phyloP scores from a whole-genome alignment of 2,888 invertebrate genomes.

The Spicauda simplicius region DNA sequence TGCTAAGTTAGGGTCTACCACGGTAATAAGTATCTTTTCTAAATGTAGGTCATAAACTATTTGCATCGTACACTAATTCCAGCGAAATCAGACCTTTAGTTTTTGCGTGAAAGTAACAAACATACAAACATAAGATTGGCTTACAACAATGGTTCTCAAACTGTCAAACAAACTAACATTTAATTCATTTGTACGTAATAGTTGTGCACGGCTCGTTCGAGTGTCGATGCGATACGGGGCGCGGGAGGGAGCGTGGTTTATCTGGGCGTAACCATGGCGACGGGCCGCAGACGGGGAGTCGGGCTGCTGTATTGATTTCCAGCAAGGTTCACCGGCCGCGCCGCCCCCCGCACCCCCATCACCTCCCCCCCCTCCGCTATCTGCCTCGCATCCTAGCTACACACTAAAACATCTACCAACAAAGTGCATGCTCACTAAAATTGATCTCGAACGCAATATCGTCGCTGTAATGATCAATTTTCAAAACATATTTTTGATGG shows the following conservation, averaged over 20 bases:
- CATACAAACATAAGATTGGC: too few species aligned
- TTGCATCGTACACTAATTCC: too few species aligned
- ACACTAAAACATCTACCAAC: constrained; percentile 4
- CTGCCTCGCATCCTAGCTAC: constrained; percentile 33
- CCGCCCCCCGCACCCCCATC: constrained; percentile 39
- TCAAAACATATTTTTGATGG: too few species aligned
- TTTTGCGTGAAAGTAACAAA: too few species aligned
- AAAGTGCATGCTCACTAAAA: not conserved
- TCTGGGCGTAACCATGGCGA: constrained; percentile 75
- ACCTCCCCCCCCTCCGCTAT: constrained; percentile 15
- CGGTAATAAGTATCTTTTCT: too few species aligned
- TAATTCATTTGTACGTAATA: not conserved
- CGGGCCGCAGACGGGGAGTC: constrained; percentile 68
- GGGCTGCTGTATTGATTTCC: constrained; percentile 86
- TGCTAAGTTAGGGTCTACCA: too few species aligned
- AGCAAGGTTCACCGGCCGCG: constrained; percentile 77
- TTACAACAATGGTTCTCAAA: not conserved
- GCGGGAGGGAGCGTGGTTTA: constrained; percentile 47
- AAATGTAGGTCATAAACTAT: too few species aligned
- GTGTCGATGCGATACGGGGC: not conserved
- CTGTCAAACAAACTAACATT: not conserved
- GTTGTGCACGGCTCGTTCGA: not conserved
- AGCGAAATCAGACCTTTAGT: too few species aligned
- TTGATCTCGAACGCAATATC: not conserved
- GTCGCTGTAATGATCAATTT: not conserved